These are phyloP conservation scores for Phaethon lepturus DNA, from an alignment of 2,113 vertebrate genomes.

Conservation along the genomic window DNA sequence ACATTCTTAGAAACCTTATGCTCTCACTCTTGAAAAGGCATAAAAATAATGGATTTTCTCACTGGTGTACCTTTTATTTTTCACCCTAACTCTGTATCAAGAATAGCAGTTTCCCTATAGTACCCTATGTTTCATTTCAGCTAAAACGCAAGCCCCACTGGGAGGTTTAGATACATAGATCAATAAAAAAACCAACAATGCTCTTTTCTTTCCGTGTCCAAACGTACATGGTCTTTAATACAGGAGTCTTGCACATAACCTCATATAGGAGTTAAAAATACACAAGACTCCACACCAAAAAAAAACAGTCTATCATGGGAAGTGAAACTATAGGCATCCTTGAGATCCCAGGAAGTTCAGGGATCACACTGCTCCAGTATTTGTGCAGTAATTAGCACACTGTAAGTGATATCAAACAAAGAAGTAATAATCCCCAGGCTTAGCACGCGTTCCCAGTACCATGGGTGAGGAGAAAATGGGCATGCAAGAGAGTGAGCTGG, in stretches of 20 bases:
- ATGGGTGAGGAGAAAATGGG: neutral
- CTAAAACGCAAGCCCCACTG: neutral
- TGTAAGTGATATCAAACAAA: neutral
- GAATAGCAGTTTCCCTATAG: neutral
- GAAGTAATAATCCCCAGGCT: neutral
- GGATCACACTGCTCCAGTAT: neutral
- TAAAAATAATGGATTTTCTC: neutral
- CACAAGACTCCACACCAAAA: neutral
- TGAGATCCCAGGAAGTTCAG: neutral
- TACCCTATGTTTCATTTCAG: neutral
- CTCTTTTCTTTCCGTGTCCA: neutral
- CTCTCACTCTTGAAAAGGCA: neutral
- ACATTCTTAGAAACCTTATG: neutral
- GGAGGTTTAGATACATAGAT: neutral
- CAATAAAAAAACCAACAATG: neutral
- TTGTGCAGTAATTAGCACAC: neutral
- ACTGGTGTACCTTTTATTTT: neutral
- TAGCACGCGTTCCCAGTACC: accelerated
- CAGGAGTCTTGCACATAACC: neutral
- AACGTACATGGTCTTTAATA: neutral
- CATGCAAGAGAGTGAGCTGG: neutral
- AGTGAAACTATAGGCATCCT: neutral
- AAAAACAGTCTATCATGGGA: neutral
- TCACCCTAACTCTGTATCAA: neutral
- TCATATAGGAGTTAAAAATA: neutral